A percentile compares a stretch with the other conserved stretches of the same genome.
phyloP scores from a whole-genome alignment of 2,113 vertebrate genomes.

The Melanocharis versteri region DNA sequence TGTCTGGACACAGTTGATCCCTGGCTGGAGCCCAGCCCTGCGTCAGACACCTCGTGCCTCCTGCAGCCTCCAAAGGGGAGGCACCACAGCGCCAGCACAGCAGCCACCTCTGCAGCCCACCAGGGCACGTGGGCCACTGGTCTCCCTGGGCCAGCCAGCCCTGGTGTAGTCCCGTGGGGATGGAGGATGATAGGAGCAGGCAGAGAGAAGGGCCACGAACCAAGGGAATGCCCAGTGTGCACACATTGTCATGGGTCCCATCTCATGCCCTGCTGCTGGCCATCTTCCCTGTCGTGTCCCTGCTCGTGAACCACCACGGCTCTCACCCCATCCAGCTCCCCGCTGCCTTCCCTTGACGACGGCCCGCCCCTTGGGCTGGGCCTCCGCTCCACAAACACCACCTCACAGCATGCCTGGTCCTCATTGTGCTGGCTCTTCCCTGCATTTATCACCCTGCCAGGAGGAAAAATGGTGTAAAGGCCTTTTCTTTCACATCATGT shows the following conservation, averaged over 20 bases:
- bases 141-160: background rate
- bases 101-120: background rate
- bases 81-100: fast-evolving
- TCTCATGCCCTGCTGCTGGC: background rate
- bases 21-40: background rate
- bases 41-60: fast-evolving
- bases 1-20: background rate
- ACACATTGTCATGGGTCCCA: fast-evolving
- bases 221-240: background rate
- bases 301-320: fast-evolving
- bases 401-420: slow-evolving; percentile 93
- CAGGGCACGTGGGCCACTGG: fast-evolving
- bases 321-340: slow-evolving; percentile 45
- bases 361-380: background rate
- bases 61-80: fast-evolving
- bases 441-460: slow-evolving; percentile 91
- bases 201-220: background rate
- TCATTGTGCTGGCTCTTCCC: slow-evolving; percentile 98
- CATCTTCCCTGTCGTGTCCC: fast-evolving
- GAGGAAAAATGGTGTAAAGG: background rate
- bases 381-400: slow-evolving; percentile 83
- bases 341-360: background rate
- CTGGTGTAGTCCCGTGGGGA: fast-evolving
- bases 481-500: background rate
- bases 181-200: background rate